Evolutionary conservation across 2,888 invertebrate genomes (phyloP).

Genomic region (Acrobeloides nanus): DNA sequence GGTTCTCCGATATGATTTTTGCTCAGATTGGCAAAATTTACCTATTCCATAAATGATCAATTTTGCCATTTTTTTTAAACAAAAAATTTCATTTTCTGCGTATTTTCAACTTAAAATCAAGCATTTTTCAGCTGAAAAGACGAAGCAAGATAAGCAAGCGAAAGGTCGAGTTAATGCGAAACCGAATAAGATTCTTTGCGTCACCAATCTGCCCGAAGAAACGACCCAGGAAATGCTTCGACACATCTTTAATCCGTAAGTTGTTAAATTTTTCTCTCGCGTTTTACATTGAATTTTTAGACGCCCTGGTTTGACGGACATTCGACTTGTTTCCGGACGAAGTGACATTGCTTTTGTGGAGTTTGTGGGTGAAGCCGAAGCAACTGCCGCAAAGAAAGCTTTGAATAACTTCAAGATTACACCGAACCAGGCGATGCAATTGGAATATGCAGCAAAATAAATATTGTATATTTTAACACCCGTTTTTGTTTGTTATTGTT

Average conservation of each 20-base stretch:
- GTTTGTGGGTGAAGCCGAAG: slow-evolving; percentile 87
- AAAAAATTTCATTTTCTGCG: too few species aligned
- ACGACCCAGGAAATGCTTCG: slow-evolving; percentile 98
- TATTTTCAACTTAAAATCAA: too few species aligned
- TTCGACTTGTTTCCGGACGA: slow-evolving; percentile 90
- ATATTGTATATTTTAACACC: neutral
- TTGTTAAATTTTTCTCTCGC: slow-evolving; percentile 40
- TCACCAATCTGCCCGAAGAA: slow-evolving; percentile 95
- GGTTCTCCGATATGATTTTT: too few species aligned
- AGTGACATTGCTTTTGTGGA: slow-evolving; percentile 99
- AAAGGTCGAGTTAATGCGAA: slow-evolving; percentile 61
- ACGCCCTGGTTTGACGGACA: slow-evolving; percentile 98
- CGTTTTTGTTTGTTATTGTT: too few species aligned
- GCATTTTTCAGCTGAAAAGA: too few species aligned
- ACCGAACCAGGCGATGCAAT: slow-evolving; percentile 96
- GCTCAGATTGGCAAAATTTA: too few species aligned
- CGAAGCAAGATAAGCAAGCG: too few species aligned
- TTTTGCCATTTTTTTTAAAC: too few species aligned
- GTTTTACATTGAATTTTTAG: slow-evolving; percentile 58
- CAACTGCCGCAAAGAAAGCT: slow-evolving; percentile 88
- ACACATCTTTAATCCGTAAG: slow-evolving; percentile 91
- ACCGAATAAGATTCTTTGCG: slow-evolving; percentile 97
- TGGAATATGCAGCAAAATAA: slow-evolving; percentile 98
- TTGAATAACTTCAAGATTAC: slow-evolving; percentile 92
- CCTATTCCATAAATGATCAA: too few species aligned